These are phyloP conservation scores for Zygogramma bicolorata DNA, from an alignment of 2,888 invertebrate genomes.

Conservation along the genomic window DNA sequence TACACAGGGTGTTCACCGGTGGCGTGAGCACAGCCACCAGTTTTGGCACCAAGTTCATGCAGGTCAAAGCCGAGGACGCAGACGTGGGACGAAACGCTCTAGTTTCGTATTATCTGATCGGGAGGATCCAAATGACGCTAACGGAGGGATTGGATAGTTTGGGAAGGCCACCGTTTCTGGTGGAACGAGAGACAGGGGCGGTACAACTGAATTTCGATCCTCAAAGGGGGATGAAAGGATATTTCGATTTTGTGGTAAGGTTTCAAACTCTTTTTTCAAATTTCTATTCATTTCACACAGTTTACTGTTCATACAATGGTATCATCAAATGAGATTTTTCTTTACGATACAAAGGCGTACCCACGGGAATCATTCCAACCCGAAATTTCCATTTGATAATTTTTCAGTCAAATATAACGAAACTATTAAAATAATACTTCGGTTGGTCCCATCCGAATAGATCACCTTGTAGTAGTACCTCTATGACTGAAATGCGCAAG, in stretches of 20 bases:
- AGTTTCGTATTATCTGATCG: conserved; percentile 82
- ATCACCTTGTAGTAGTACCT: too few species aligned
- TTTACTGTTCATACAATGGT: too few species aligned
- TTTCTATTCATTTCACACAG: too few species aligned
- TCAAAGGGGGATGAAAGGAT: conserved; percentile 96
- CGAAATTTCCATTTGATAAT: too few species aligned
- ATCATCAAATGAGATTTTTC: too few species aligned
- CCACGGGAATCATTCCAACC: too few species aligned
- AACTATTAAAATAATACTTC: too few species aligned
- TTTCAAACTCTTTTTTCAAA: too few species aligned
- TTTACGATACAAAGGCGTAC: too few species aligned
- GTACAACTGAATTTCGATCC: conserved; percentile 94
- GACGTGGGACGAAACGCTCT: conserved; percentile 82
- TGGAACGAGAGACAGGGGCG: conserved; percentile 84
- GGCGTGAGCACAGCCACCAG: conserved; percentile 94
- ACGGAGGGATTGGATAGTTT: conserved; percentile 89
- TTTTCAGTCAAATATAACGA: too few species aligned
- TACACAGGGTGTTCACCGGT: conserved; percentile 87
- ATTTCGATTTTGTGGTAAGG: conserved; percentile 86
- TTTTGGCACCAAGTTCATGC: conserved; percentile 73
- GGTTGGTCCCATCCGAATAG: too few species aligned
- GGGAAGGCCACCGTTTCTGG: conserved; percentile 83
- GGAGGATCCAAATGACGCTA: conserved; percentile 84
- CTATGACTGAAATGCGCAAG: too few species aligned
- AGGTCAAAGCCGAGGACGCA: conserved; percentile 78